Conservation (phyloP, 1,140 invertebrate genomes). For the Aphidius gifuensis region DNA sequence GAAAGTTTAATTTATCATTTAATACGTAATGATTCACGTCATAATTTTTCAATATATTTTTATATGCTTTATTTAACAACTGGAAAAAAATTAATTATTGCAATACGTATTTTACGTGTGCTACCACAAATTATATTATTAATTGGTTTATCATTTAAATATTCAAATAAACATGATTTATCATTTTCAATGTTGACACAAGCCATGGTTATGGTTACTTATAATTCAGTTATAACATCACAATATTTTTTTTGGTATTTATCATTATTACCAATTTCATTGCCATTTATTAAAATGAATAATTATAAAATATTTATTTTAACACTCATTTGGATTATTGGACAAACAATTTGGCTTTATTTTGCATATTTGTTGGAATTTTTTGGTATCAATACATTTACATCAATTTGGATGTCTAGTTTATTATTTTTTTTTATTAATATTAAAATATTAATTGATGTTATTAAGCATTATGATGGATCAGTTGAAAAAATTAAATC, state of each 20-base stretch:
- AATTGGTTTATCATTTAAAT: conserved; percentile 68
- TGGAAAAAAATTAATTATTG: conserved; percentile 50
- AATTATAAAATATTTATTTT: conserved; percentile 52
- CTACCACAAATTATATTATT: conserved; percentile 74
- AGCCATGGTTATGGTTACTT: conserved; percentile 86
- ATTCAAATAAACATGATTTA: conserved; percentile 65
- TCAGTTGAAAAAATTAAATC: too few relatives aligned
- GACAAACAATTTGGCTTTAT: conserved; percentile 84
- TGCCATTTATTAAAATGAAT: conserved; percentile 64
- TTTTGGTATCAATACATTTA: conserved; percentile 76
- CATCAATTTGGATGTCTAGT: conserved; percentile 74
- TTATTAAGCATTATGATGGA: conserved; percentile 61
- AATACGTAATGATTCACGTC: conserved; percentile 81
- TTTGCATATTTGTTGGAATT: conserved; percentile 92
- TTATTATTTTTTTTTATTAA: conserved; percentile 77
- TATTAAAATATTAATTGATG: conserved; percentile 66
- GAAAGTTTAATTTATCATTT: conserved; percentile 95
- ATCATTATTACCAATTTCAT: conserved; percentile 76
- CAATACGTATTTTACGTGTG: conserved; percentile 68
- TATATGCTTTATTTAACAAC: conserved; percentile 86
- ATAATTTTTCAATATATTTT: conserved; percentile 97
- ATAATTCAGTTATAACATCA: conserved; percentile 95
- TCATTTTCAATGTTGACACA: conserved; percentile 82
- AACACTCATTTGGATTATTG: conserved; percentile 68
- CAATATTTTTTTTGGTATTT: conserved; percentile 99